Base-by-base conservation (phyloP, 2,888 invertebrate genomes). In the Athripsodes cinereus region DNA sequence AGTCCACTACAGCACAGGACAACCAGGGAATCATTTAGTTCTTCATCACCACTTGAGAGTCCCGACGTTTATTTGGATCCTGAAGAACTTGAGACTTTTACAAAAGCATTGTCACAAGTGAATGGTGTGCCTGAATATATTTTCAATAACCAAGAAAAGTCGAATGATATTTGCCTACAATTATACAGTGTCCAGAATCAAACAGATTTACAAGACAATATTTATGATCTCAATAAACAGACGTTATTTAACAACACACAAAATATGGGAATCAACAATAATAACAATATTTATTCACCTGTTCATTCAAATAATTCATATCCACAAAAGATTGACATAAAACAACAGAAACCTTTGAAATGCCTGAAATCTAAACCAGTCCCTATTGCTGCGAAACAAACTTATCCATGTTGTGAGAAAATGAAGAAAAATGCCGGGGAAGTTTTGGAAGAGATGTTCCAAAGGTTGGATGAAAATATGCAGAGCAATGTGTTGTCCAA, bases 361-460 rank as follows among this genome's bases (percentile, higher is more conserved):
- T 18, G 22, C 1, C 18, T 18, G 1, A 59, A 61, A 21, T 40
- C 22, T 5, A 58, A 54, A 40, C 40, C 48, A 2, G 21, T 52
- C 8, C 57, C 57, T 22, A 57, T 62, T 10, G 62, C 62, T 10
- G 56, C 62, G 2, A 62, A 54, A 35, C 50, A 53, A 18, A 26
- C 51, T 3, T 52, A 46, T n/a, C 50, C 52, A 3, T 62, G 62
- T 44, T 59, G 59, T 35, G 26, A 26, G 3, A 49, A 56, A 48
- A 21, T 52, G 26, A 55, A 46, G 18, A 61, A 57, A n/a, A 59
- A 46, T 22, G 62, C 62, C 20, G 59, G 53, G 6, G 48, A 57
- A 19, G 53, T 47, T 18, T 26, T 62, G 49, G 57, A 59, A 46
- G 52, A 59, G 34, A 62, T 62, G 62, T 62, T 62, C 20, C 52